Conservation (phyloP, 1,140 invertebrate genomes). For the Drosophila simulans region DNA sequence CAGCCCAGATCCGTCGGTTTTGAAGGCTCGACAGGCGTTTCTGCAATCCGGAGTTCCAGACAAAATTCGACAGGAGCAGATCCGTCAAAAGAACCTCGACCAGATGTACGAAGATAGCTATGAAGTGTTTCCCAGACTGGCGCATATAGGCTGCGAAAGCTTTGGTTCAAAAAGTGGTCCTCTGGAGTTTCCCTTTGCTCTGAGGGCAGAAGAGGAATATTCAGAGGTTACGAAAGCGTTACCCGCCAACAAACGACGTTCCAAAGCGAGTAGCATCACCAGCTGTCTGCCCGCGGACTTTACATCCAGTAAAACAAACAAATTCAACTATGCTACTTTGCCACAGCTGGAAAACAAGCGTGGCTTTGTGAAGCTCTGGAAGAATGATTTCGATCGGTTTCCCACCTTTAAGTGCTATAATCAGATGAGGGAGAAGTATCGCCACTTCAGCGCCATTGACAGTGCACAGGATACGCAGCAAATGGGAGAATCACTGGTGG, state of each 20-base stretch:
- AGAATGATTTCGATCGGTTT: conserved; percentile 71
- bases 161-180: neutral
- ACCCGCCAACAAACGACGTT: conserved; percentile 10
- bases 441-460: conserved; percentile 69
- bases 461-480: conserved; percentile 72
- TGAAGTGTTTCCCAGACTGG: conserved; percentile 85
- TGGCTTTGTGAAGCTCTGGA: conserved; percentile 74
- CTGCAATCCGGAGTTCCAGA: conserved; percentile 87
- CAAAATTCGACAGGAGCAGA: conserved; percentile 85
- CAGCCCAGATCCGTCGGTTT: conserved; percentile 84
- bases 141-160: conserved; percentile 84
- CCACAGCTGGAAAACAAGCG: conserved; percentile 73
- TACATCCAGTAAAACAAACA: neutral
- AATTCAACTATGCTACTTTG: conserved; percentile 12
- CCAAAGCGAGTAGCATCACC: conserved; percentile 40
- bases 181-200: conserved; percentile 16
- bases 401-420: conserved; percentile 84
- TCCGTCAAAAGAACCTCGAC: conserved; percentile 82
- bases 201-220: conserved; percentile 9
- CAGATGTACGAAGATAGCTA: conserved; percentile 78
- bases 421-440: conserved; percentile 80
- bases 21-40: conserved; percentile 87
- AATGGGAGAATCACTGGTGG: conserved; percentile 77
- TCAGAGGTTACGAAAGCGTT: neutral
- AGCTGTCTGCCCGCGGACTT: conserved; percentile 47